Conservation (phyloP, 2,888 invertebrate genomes). For the Agonopterix arenella region DNA sequence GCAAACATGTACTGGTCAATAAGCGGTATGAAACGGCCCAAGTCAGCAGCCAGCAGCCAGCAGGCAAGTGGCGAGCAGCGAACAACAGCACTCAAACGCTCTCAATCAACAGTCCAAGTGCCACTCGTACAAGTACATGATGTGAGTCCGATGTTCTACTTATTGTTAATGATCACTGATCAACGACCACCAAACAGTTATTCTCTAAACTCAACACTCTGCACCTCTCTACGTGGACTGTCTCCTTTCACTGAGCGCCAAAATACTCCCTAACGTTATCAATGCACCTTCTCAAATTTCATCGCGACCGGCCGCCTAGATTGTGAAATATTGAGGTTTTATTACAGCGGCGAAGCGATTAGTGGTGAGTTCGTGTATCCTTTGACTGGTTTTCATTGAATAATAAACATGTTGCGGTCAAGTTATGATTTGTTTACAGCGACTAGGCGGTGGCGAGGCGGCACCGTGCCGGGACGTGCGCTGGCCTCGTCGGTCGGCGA, state of each 20-base stretch:
- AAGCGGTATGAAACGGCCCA: neutral
- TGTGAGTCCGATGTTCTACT: conserved; percentile 27
- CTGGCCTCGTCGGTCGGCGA: conserved; percentile 21
- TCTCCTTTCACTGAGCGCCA: conserved; percentile 60
- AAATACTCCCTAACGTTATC: conserved; percentile 41
- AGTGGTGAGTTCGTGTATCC: conserved; percentile 11
- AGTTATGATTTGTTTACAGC: conserved; percentile 56
- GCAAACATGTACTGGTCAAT: conserved; percentile 1
- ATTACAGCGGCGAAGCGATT: conserved; percentile 6
- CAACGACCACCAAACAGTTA: conserved; percentile 42
- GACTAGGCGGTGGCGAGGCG: conserved; percentile 9
- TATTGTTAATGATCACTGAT: conserved; percentile 24
- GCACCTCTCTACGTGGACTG: neutral
- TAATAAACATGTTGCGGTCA: conserved; percentile 42
- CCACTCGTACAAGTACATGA: conserved; percentile 16
- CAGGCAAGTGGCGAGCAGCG: neutral
- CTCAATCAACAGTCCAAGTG: conserved; percentile 5
- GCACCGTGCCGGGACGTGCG: conserved; percentile 13
- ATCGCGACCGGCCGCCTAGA: conserved; percentile 38
- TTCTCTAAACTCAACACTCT: conserved; percentile 15
- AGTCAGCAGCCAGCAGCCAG: neutral
- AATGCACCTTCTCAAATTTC: conserved; percentile 45
- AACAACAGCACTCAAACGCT: neutral
- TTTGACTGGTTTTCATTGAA: conserved; percentile 42
- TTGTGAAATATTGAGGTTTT: conserved; percentile 8